Evolutionary conservation across 2,113 vertebrate species (phyloP).

Genomic region (Fulica atra): DNA sequence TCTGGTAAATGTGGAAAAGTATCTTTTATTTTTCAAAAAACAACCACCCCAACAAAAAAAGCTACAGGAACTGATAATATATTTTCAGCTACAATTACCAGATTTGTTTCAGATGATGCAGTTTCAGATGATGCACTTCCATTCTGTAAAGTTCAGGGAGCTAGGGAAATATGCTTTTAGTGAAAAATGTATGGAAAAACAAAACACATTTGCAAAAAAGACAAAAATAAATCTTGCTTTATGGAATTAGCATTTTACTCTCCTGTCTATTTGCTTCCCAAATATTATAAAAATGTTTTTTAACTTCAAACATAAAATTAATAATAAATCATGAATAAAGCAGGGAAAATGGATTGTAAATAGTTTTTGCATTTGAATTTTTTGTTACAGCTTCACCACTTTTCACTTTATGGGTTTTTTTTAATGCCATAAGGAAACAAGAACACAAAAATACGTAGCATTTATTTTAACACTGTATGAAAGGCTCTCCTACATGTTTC

Average conservation of each 20-base stretch:
- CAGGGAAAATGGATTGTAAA: neutral
- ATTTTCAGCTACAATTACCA: neutral
- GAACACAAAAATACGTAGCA: neutral
- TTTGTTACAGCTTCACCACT: neutral
- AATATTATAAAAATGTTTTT: neutral
- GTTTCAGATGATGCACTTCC: neutral
- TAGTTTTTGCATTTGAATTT: neutral
- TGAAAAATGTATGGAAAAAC: neutral
- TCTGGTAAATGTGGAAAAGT: neutral
- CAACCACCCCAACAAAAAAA: neutral
- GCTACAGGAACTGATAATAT: neutral
- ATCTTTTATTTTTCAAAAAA: neutral
- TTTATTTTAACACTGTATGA: neutral
- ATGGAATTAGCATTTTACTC: neutral
- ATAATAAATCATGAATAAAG: neutral
- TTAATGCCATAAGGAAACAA: neutral
- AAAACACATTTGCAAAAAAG: neutral
- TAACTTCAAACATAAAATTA: neutral
- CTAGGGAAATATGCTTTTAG: neutral
- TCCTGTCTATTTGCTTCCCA: neutral
- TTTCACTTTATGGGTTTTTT: neutral
- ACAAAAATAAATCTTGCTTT: rapidly evolving
- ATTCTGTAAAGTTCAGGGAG: neutral
- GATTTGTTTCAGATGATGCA: neutral
- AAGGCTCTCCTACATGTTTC: neutral